phyloP scores from a whole-genome alignment of 2,797 vertebrate genomes.

The Diplodus puntazzo region DNA sequence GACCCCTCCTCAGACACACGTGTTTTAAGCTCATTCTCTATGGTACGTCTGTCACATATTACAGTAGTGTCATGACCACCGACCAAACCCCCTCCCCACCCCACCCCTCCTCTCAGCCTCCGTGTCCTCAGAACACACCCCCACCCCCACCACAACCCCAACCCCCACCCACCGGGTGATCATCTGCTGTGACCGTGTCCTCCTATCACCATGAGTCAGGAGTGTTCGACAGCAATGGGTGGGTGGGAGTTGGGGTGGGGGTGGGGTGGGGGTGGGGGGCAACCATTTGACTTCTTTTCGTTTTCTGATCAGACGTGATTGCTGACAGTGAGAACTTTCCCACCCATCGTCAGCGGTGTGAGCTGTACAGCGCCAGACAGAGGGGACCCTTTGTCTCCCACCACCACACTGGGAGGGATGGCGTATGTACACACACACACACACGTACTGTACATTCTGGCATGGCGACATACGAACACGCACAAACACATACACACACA shows the following conservation, averaged over 20 bases:
- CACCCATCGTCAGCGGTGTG: constrained; percentile 56
- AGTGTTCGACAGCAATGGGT: constrained; percentile 66
- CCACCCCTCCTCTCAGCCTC: constrained; percentile 39
- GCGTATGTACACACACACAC: constrained; percentile 55
- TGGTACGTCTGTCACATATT: constrained; percentile 59
- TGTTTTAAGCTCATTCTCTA: constrained; percentile 61
- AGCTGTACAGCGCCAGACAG: constrained; percentile 73
- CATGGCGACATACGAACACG: constrained; percentile 21
- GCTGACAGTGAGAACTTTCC: constrained; percentile 75
- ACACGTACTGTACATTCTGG: constrained; percentile 59
- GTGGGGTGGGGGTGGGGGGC: constrained; percentile 4
- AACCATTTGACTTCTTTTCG: constrained; percentile 57
- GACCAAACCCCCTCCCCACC: constrained; percentile 9
- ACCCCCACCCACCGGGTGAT: constrained; percentile 65
- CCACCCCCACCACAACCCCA: constrained; percentile 45
- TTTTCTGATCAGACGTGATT: constrained; percentile 60
- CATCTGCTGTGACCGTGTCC: constrained; percentile 76
- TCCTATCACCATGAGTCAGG: constrained; percentile 76
- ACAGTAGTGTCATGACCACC: constrained; percentile 75
- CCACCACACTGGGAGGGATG: constrained; percentile 68
- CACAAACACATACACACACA: constrained; percentile 20
- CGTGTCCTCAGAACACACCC: constrained; percentile 76
- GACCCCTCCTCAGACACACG: constrained; percentile 55
- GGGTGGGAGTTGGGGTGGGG: constrained; percentile 24
- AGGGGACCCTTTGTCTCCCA: constrained; percentile 83